These are phyloP conservation scores for Apodemus speciosus DNA, from an alignment of 2,113 vertebrate species.

Conservation along the genomic window DNA sequence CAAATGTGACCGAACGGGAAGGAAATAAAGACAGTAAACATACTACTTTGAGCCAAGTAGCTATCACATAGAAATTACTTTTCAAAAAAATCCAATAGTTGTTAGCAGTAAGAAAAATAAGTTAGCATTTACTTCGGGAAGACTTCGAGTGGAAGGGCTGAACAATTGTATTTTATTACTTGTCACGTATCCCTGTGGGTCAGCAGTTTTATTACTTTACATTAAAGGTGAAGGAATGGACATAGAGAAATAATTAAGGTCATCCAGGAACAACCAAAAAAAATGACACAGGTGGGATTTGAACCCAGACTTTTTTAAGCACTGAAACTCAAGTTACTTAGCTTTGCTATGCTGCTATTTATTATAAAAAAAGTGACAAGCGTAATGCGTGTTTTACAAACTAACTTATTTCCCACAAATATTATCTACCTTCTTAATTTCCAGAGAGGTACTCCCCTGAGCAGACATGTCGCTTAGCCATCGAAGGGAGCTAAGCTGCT, in stretches of 20 bases:
- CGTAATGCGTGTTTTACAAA: background rate
- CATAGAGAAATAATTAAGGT: background rate
- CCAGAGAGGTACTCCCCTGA: background rate
- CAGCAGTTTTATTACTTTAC: background rate
- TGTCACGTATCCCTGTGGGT: background rate
- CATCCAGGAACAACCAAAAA: background rate
- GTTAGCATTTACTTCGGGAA: background rate
- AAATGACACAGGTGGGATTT: background rate
- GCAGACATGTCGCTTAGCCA: rapidly evolving
- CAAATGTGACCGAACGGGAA: background rate
- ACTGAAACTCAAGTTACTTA: background rate
- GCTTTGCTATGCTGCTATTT: background rate
- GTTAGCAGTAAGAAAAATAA: background rate
- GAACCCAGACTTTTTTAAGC: background rate
- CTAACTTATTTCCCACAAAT: background rate
- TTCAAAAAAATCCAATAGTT: background rate
- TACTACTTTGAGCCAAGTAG: background rate
- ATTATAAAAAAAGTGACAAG: background rate
- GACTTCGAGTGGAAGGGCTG: background rate
- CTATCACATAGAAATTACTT: background rate
- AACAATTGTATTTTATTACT: background rate
- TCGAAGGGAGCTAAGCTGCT: background rate
- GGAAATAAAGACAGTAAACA: background rate
- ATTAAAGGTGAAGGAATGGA: background rate
- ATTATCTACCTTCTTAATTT: background rate